Percentiles rank a stretch among this genome's conserved stretches.
These are phyloP conservation scores for Oreochromis niloticus DNA, from an alignment of 2,113 vertebrate genomes.

Conservation along the genomic window DNA sequence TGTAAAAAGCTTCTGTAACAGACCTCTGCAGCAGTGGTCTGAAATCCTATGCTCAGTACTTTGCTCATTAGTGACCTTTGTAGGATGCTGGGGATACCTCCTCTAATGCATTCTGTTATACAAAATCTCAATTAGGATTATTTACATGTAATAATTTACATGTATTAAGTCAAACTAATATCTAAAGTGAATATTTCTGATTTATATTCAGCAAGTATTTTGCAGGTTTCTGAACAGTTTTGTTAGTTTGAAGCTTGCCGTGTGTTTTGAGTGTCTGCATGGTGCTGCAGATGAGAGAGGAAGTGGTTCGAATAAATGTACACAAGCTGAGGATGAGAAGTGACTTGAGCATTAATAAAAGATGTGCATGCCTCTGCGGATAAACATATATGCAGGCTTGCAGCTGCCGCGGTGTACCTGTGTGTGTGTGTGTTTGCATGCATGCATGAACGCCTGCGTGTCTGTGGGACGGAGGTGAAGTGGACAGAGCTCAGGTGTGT, in stretches of 20 bases:
- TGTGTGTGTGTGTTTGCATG: background rate
- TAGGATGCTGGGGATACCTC: background rate
- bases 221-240: background rate
- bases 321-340: slow-evolving; percentile 6
- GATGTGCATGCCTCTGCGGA: background rate
- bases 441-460: background rate
- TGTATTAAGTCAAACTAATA: background rate
- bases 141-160: background rate
- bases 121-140: background rate
- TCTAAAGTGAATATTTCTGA: background rate
- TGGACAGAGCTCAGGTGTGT: background rate
- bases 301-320: slow-evolving; percentile 2
- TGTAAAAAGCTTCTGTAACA: background rate
- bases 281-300: background rate
- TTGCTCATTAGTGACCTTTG: background rate
- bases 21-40: background rate
- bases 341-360: slow-evolving; percentile 38
- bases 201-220: background rate
- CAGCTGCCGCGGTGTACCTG: background rate
- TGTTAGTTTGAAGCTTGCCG: background rate
- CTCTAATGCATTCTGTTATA: background rate
- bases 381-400: background rate
- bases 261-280: background rate
- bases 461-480: background rate
- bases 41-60: background rate